Conservation (phyloP, 2,113 vertebrate genomes). For the Muscicapa adusta region DNA sequence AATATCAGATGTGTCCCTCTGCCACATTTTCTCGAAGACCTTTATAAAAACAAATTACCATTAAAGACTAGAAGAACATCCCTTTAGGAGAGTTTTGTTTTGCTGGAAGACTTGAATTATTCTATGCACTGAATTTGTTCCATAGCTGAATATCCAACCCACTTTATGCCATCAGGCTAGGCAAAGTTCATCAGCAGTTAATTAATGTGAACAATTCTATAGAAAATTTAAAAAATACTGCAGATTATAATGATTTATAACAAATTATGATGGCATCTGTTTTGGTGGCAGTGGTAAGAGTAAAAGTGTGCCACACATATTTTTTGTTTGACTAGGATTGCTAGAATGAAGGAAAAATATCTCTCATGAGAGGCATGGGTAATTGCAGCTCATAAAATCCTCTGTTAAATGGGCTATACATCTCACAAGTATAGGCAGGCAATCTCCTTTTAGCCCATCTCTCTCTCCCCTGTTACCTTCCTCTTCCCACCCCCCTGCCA, state of each 20-base stretch:
- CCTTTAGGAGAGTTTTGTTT: neutral
- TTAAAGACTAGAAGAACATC: neutral
- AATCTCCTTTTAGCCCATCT: neutral
- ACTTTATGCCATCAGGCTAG: neutral
- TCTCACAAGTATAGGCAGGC: neutral
- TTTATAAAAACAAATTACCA: neutral
- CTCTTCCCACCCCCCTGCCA: neutral
- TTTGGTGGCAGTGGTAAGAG: neutral
- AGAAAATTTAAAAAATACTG: neutral
- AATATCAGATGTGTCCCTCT: neutral
- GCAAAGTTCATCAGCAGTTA: neutral
- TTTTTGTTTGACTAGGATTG: neutral
- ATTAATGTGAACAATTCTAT: neutral
- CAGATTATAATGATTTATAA: neutral
- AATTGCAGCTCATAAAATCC: slow-evolving; percentile 10
- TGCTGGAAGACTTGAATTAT: neutral
- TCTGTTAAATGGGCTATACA: neutral
- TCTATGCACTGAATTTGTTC: neutral
- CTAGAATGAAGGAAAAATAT: neutral
- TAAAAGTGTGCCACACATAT: neutral
- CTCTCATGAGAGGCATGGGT: neutral
- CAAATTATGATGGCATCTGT: neutral
- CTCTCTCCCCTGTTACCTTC: neutral
- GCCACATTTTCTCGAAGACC: neutral
- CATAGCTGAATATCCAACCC: neutral